Evolutionary conservation across 2,113 vertebrate species (phyloP).

Genomic region (Sceloporus undulatus): DNA sequence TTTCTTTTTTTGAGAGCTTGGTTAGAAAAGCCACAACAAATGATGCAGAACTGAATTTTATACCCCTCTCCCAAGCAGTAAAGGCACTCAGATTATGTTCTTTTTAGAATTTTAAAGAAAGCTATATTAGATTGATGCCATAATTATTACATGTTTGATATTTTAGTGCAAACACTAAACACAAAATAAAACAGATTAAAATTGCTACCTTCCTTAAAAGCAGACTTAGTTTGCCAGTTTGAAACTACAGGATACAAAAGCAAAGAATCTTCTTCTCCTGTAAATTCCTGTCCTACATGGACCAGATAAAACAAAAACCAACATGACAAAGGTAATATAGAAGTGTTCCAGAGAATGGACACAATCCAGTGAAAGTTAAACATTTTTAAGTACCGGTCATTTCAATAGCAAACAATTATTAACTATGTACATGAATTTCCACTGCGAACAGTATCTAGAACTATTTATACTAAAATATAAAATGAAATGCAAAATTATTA

Average conservation of each 20-base stretch:
- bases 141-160: neutral
- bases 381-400: neutral
- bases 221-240: constrained; percentile 77
- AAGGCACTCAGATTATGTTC: neutral
- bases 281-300: constrained; percentile 73
- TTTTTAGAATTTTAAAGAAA: neutral
- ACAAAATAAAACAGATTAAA: neutral
- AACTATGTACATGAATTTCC: neutral
- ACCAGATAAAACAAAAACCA: constrained; percentile 40
- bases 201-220: constrained; percentile 82
- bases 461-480: neutral
- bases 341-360: neutral
- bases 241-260: constrained; percentile 83
- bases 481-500: too few relatives aligned
- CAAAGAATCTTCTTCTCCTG: constrained; percentile 80
- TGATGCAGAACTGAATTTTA: too few relatives aligned
- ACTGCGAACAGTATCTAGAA: neutral
- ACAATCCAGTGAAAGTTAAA: neutral
- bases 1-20: too few relatives aligned
- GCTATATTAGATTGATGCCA: neutral
- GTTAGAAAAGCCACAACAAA: too few relatives aligned
- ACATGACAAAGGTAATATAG: constrained; percentile 23
- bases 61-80: too few relatives aligned
- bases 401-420: neutral
- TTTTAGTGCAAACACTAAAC: constrained; percentile 25